phyloP scores from a whole-genome alignment of 2,888 invertebrate species.

The Phorcus lineatus region DNA sequence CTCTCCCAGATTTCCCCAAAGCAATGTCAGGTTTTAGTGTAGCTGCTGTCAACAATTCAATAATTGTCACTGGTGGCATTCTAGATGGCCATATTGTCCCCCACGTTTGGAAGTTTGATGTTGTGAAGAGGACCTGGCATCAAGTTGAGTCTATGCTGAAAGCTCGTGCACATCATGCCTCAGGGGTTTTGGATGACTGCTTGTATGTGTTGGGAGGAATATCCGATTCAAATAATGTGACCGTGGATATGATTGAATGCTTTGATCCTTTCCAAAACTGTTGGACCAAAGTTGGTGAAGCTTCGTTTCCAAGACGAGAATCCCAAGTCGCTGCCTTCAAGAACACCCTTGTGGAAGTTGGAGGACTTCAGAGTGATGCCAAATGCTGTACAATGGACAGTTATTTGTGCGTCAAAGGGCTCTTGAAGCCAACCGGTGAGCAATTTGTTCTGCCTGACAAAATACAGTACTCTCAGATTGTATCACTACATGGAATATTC shows the following conservation, averaged over 20 bases:
- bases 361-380: constrained; percentile 66
- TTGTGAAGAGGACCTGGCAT: constrained; percentile 67
- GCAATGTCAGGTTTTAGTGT: constrained; percentile 68
- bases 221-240: constrained; percentile 56
- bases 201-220: constrained; percentile 73
- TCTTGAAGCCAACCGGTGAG: constrained; percentile 66
- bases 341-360: constrained; percentile 71
- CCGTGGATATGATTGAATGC: constrained; percentile 71
- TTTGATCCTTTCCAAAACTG: constrained; percentile 62
- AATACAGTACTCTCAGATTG: constrained; percentile 70
- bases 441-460: constrained; percentile 72
- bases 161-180: constrained; percentile 72
- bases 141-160: constrained; percentile 64
- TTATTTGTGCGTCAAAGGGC: constrained; percentile 62
- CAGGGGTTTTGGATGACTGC: constrained; percentile 63
- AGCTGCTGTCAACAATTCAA: constrained; percentile 66
- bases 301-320: constrained; percentile 70
- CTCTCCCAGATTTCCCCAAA: constrained; percentile 68
- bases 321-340: constrained; percentile 69
- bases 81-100: constrained; percentile 66
- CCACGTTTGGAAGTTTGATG: constrained; percentile 72
- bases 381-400: constrained; percentile 72
- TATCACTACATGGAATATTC: constrained; percentile 70
- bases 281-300: constrained; percentile 69
- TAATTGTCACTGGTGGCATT: constrained; percentile 73